phyloP scores from a whole-genome alignment of 2,797 vertebrate genomes.

The Xerus rutilus region DNA sequence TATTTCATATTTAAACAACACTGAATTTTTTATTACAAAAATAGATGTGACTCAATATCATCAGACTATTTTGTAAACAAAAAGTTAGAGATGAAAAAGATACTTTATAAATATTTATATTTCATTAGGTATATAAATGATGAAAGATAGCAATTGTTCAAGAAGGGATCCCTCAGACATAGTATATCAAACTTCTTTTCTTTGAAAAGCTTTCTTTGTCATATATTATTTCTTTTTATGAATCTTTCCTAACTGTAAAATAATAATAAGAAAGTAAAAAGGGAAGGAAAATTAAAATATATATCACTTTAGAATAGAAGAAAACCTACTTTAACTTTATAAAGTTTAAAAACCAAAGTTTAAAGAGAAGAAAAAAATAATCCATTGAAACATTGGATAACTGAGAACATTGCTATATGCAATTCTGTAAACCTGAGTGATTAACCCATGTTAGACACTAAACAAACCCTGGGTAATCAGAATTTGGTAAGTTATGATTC shows the following conservation, averaged over 20 bases:
- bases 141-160: neutral
- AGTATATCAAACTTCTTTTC: neutral
- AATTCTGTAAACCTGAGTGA: neutral
- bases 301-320: neutral
- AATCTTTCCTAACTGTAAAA: neutral
- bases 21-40: neutral
- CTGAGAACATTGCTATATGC: neutral
- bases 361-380: neutral
- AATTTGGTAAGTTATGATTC: neutral
- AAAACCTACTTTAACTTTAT: neutral
- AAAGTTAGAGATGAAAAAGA: neutral
- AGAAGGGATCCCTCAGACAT: neutral
- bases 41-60: neutral
- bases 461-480: neutral
- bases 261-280: neutral
- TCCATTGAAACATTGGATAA: neutral
- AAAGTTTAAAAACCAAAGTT: neutral
- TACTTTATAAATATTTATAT: neutral
- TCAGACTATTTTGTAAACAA: neutral
- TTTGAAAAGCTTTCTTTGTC: neutral
- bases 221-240: neutral
- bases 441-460: neutral
- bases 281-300: neutral
- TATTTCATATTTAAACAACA: neutral
- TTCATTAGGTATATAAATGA: neutral